A percentile compares a stretch with the other conserved stretches of the same genome.
These are phyloP conservation scores for Eospalax fontanierii DNA, from an alignment of 2,797 vertebrate species.

Conservation along the genomic window DNA sequence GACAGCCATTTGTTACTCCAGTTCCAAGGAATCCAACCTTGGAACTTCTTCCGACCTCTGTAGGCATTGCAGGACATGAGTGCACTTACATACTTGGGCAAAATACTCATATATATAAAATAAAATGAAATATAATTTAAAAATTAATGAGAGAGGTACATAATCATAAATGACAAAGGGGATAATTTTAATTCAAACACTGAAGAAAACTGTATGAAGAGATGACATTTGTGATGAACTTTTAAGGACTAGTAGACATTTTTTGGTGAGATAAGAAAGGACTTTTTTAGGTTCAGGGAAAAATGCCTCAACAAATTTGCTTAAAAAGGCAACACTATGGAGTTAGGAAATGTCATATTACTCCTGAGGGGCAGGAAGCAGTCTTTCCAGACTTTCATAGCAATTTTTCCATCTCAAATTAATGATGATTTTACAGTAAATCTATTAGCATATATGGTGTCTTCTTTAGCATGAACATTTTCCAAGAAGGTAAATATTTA, in stretches of 20 bases:
- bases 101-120: too few species aligned
- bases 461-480: slow-evolving; percentile 83
- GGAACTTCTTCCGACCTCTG: too few species aligned
- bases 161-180: background rate
- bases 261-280: background rate
- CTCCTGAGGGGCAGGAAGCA: background rate
- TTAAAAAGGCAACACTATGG: background rate
- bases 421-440: slow-evolving; percentile 80
- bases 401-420: slow-evolving; percentile 72
- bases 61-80: too few species aligned
- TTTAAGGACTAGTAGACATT: background rate
- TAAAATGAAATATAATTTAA: too few species aligned
- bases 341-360: background rate
- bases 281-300: background rate
- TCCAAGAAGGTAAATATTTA: slow-evolving; percentile 88
- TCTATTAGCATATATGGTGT: slow-evolving; percentile 82
- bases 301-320: background rate
- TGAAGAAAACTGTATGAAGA: slow-evolving; percentile 11
- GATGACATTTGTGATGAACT: slow-evolving; percentile 9
- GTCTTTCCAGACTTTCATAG: slow-evolving; percentile 4
- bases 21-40: too few species aligned
- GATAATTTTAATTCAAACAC: background rate
- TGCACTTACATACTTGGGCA: too few species aligned
- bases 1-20: too few species aligned
- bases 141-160: background rate